Base-by-base conservation (phyloP, 2,797 vertebrate species). In the Micromesistius poutassou region DNA sequence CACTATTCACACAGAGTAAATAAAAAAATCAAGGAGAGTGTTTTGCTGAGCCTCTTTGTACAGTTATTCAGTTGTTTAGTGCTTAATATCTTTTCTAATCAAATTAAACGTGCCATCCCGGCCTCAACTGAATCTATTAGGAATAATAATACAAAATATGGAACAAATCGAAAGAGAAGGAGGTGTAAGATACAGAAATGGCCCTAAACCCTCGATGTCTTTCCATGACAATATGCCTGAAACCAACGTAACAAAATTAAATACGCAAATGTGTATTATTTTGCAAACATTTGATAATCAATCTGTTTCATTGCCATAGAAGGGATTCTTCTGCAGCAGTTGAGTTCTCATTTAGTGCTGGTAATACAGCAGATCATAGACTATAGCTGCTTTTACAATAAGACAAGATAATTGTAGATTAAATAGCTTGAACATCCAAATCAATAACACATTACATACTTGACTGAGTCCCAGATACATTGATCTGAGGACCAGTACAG, bases 341-440 rank as follows among this genome's bases (percentile, higher is more conserved):
- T 62, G 6, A 28, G 62, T 28, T 9, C 62, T 68, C n/a, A 68
- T 28, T 68, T 28, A 28, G 62, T 28, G 62, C 25, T 28, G 62
- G 10, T 68, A 68, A 68, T 12, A 55, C 4, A 22, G 16, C 46
- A 22, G 4, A 28, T 25, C 2, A 5, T 1, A 50, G 46, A 19
- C 62, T 28, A 68, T 25, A 68, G 25, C 55, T 62, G 55, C 22
- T 22, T 22, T 50, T 62, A 25, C 25, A 28, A 68, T 12, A 68
- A 68, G 62, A 68, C 62, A 12, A 28, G 62, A 68, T 68, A 68
- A 68, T 68, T 68, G 62, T 68, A 28, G 25, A 68, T 68, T 28
- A 9, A 68, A 68, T n/a, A 0, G n/a, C n/a, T 28, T 12, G 25
- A 68, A 68, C 62, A 68, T 68, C 62, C 62, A 68, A 68, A 28